A percentile compares a stretch with the other conserved stretches of the same genome.
These are phyloP conservation scores for Alexandromys fortis DNA, from an alignment of 2,113 vertebrate species.

Conservation along the genomic window DNA sequence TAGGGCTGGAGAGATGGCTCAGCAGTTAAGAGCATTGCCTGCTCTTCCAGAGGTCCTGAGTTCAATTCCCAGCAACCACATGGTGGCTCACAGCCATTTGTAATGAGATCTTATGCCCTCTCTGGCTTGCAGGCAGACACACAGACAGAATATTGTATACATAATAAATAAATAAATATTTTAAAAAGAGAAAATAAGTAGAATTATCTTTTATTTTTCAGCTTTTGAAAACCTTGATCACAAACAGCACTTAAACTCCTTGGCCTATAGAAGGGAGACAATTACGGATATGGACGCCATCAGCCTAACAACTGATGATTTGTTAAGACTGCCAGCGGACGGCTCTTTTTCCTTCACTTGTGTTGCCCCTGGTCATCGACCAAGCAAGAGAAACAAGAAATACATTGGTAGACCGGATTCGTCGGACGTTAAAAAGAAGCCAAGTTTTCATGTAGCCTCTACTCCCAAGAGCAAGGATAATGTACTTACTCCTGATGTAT, in stretches of 20 bases:
- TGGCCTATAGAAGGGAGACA: slow-evolving; percentile 50
- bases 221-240: slow-evolving; percentile 42
- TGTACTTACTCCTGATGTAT: slow-evolving; percentile 33
- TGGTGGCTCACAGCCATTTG: too few species aligned
- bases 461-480: slow-evolving; percentile 33
- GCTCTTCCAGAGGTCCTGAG: too few species aligned
- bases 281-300: slow-evolving; percentile 84
- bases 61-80: too few species aligned
- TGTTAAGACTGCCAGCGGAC: slow-evolving; percentile 89
- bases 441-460: slow-evolving; percentile 33
- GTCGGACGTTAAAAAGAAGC: neutral
- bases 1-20: neutral
- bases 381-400: slow-evolving; percentile 55
- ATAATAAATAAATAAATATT: too few species aligned
- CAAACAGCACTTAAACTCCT: neutral
- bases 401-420: neutral
- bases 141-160: too few species aligned
- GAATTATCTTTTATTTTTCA: slow-evolving; percentile 76
- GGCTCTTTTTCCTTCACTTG: slow-evolving; percentile 86
- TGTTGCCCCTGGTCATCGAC: neutral
- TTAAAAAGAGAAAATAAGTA: slow-evolving; percentile 1
- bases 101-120: too few species aligned
- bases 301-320: slow-evolving; percentile 93
- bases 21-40: too few species aligned
- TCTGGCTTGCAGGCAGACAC: too few species aligned